Conservation (phyloP, 2,888 invertebrate species). For the Drosophila aldrichi region DNA sequence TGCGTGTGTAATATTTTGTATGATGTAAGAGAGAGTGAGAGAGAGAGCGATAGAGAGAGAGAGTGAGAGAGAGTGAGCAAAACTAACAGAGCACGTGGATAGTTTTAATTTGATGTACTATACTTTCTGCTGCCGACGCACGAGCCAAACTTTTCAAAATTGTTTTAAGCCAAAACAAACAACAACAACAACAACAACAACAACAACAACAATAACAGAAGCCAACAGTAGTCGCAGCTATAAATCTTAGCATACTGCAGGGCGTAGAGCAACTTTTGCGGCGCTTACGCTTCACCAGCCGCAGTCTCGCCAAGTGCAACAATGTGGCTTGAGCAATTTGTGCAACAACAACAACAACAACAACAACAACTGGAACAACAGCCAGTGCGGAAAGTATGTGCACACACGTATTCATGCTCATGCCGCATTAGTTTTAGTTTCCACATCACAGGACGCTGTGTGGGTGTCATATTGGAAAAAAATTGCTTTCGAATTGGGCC, state of each 20-base stretch:
- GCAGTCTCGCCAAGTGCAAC: slow-evolving; percentile 52
- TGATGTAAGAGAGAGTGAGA: slow-evolving; percentile 30
- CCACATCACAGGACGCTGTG: slow-evolving; percentile 73
- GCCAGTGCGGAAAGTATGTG: slow-evolving; percentile 50
- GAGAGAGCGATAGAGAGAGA: too few species aligned
- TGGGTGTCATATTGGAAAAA: slow-evolving; percentile 75
- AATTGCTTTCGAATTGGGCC: slow-evolving; percentile 77
- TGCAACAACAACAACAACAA: slow-evolving; percentile 56
- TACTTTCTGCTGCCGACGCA: slow-evolving; percentile 63
- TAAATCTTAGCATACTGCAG: slow-evolving; percentile 77
- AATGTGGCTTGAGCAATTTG: slow-evolving; percentile 77
- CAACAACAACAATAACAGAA: slow-evolving; percentile 30
- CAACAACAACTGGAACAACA: slow-evolving; percentile 47
- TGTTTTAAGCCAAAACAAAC: slow-evolving; percentile 65
- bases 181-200: slow-evolving; percentile 19
- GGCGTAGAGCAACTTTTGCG: slow-evolving; percentile 66
- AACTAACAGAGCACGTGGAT: slow-evolving; percentile 69
- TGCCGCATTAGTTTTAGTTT: slow-evolving; percentile 72
- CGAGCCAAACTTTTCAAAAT: slow-evolving; percentile 70
- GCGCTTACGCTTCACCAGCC: slow-evolving; percentile 32
- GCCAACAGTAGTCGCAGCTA: slow-evolving; percentile 65
- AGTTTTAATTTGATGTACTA: slow-evolving; percentile 76
- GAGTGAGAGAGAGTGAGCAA: not conserved
- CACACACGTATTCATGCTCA: slow-evolving; percentile 33
- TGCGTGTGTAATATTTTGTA: slow-evolving; percentile 11